Evolutionary conservation across 2,888 invertebrate genomes (phyloP), one percentile per base, ranked within the genome.

Genomic region (Lasioglossum figueresi): DNA sequence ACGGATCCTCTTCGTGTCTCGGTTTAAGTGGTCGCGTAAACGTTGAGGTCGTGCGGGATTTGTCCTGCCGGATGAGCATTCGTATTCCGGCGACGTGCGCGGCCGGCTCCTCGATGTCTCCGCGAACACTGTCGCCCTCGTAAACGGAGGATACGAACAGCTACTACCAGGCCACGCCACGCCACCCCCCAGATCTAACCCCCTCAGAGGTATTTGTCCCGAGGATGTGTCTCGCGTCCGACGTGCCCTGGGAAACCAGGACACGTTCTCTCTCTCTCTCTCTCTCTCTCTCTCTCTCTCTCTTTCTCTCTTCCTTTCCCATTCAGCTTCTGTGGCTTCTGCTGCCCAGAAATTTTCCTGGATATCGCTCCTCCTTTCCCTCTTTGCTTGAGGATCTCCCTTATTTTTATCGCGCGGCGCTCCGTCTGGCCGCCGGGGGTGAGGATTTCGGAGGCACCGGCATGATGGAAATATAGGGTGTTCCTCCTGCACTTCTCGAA

Each of bases 21-120:
- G 91, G 79, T 87, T 90, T 88, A 91, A 91, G 84, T 88, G 89
- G 76, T 79, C 85, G 83, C 80, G 85, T 83, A 88, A 90, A 88
- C 86, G 85, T 72, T 66, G 76, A 74, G 45, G 72, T 80, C 84
- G 76, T 68, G 56, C 71, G 48, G 85, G 86, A 89, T 85, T 85
- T 83, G 74, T 40, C 79, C 31, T 52, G 80, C 81, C 14, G 66
- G 37, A 73, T n/a, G 81, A 77, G 66, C 80, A 88, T 89, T 90
- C 83, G 88, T 88, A 90, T 90, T 89, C 91, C 75, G 73, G 52
- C n/a, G 66, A 73, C 80, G 85, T 76, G 56, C 78, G 74, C 43
- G 52, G 68, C 37, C 76, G 66, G 31, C 66, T 59, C 66, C 19
- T 66, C 66, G 66, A 34, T 37, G 16, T 68, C 76, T n/a, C 59